A percentile compares a stretch with the other conserved stretches of the same genome.
Conservation (phyloP, 2,113 vertebrate genomes). For the Vidua chalybeata region DNA sequence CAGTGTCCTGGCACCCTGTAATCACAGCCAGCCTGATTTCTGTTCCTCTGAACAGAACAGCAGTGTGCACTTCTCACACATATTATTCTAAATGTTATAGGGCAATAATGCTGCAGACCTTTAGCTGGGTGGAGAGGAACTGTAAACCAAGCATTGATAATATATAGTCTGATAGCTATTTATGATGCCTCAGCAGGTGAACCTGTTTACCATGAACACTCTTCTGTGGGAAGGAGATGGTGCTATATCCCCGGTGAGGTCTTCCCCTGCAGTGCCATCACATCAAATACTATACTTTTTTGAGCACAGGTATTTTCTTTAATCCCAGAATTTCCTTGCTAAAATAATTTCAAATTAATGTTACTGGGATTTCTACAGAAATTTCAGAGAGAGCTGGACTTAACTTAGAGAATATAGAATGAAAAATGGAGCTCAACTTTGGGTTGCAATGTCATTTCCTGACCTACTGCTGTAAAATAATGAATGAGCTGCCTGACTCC, state of each 20-base stretch:
- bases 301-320: neutral
- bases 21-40: neutral
- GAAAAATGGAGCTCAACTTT: neutral
- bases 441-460: neutral
- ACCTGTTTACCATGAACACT: neutral
- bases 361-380: neutral
- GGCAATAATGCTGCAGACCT: conserved; percentile 2
- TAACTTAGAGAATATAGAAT: neutral
- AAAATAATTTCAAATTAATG: neutral
- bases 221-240: neutral
- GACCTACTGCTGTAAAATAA: neutral
- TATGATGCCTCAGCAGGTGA: neutral
- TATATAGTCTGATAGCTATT: neutral
- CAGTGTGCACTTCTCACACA: fast-evolving
- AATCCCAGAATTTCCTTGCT: neutral
- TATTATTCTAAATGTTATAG: neutral
- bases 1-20: neutral
- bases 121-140: neutral
- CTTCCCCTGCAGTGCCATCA: neutral
- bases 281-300: neutral
- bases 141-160: neutral
- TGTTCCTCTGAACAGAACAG: neutral
- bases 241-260: neutral
- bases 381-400: neutral
- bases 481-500: neutral